These are phyloP conservation scores for Poicephalus gulielmi DNA, from an alignment of 2,113 vertebrate genomes.

Conservation along the genomic window DNA sequence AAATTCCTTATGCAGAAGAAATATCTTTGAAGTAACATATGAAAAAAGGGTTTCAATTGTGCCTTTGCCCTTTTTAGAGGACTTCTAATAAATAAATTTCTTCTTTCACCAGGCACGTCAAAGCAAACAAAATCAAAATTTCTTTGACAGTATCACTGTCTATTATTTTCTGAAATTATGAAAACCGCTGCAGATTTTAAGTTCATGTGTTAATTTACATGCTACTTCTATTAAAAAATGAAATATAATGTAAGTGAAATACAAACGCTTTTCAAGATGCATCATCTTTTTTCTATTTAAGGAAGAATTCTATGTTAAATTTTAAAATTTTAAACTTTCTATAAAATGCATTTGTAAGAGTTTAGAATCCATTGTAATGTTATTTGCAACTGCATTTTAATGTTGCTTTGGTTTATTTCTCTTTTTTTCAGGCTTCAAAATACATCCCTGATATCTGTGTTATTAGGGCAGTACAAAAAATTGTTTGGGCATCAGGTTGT, in stretches of 20 bases:
- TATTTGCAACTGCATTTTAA: slow-evolving; percentile 2
- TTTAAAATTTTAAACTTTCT: not conserved
- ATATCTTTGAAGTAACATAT: not conserved
- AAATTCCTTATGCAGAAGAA: not conserved
- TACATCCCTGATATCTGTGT: slow-evolving; percentile 99
- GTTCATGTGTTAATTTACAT: not conserved
- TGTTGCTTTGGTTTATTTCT: not conserved
- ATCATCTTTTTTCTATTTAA: not conserved
- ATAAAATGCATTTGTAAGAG: not conserved
- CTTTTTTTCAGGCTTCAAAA: slow-evolving; percentile 89
- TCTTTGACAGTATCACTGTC: not conserved
- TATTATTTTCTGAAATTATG: not conserved
- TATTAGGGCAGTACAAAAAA: slow-evolving; percentile 97
- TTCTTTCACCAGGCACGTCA: not conserved
- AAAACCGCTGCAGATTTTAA: not conserved
- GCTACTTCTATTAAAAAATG: not conserved
- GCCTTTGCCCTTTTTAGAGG: not conserved
- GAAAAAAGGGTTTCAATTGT: not conserved
- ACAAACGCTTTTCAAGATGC: not conserved
- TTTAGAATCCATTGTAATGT: not conserved
- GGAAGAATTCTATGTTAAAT: not conserved
- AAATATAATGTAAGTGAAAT: not conserved
- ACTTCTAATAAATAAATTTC: not conserved
- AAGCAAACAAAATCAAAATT: not conserved
- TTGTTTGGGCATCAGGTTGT: slow-evolving; percentile 97